These are phyloP conservation scores for Acanthis flammea DNA, from an alignment of 2,797 vertebrate genomes.

Conservation along the genomic window DNA sequence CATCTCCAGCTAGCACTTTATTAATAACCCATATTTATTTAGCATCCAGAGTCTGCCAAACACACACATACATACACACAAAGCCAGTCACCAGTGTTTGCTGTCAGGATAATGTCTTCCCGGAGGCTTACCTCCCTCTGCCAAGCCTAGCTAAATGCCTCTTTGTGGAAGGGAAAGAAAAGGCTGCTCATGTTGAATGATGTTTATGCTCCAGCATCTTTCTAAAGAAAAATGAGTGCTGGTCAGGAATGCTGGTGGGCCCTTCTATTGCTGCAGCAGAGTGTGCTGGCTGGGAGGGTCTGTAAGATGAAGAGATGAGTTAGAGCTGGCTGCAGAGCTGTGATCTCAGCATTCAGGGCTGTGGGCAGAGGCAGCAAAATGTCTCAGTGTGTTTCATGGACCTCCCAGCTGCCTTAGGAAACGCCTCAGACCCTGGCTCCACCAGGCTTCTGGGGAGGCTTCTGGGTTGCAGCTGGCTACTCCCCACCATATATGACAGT, in stretches of 20 bases:
- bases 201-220: neutral
- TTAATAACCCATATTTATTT: constrained; percentile 69
- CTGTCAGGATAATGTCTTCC: constrained; percentile 61
- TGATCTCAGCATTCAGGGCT: neutral
- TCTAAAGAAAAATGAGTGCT: neutral
- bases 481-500: rapidly evolving
- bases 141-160: constrained; percentile 35
- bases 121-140: constrained; percentile 17
- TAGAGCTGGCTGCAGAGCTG: neutral
- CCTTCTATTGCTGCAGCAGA: neutral
- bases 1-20: constrained; percentile 50
- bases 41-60: constrained; percentile 46
- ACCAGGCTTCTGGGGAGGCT: rapidly evolving
- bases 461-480: neutral
- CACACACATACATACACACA: neutral
- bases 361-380: neutral
- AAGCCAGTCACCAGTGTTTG: constrained; percentile 44
- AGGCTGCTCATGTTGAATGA: neutral
- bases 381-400: rapidly evolving
- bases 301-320: neutral
- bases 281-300: neutral
- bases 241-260: neutral
- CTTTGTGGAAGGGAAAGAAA: constrained; percentile 1
- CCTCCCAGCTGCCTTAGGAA: neutral
- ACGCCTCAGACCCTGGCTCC: neutral